phyloP scores from a whole-genome alignment of 2,113 vertebrate species.

The Procapra przewalskii region DNA sequence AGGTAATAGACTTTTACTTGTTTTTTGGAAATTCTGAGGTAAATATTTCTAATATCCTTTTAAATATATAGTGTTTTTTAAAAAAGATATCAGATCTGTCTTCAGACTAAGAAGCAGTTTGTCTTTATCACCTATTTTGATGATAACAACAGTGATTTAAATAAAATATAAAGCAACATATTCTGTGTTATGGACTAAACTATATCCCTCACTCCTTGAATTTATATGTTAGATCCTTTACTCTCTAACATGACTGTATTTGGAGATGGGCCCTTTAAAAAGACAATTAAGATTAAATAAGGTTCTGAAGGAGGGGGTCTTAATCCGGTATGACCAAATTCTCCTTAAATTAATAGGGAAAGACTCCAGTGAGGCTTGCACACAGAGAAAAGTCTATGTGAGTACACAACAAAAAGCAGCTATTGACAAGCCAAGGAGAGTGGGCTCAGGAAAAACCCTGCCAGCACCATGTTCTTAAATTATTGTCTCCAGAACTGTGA shows the following conservation, averaged over 20 bases:
- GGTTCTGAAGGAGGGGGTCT: neutral
- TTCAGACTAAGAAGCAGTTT: neutral
- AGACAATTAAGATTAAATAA: neutral
- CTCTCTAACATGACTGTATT: neutral
- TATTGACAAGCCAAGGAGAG: neutral
- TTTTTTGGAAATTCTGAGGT: neutral
- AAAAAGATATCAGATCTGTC: neutral
- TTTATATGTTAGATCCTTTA: neutral
- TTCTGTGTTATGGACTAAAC: neutral
- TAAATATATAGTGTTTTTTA: neutral
- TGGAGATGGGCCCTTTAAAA: neutral
- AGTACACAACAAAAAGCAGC: neutral
- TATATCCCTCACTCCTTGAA: fast-evolving
- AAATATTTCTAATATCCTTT: neutral
- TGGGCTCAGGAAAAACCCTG: neutral
- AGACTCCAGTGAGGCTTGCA: neutral
- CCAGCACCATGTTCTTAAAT: neutral
- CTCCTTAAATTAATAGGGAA: neutral
- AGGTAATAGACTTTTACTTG: neutral
- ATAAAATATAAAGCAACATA: neutral
- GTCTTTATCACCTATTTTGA: neutral
- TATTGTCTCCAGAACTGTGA: neutral
- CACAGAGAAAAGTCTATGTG: neutral
- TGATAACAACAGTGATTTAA: neutral
- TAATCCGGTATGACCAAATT: neutral